Evolutionary conservation across 2,113 vertebrate genomes (phyloP).

Genomic region (Hydrolagus affinis): DNA sequence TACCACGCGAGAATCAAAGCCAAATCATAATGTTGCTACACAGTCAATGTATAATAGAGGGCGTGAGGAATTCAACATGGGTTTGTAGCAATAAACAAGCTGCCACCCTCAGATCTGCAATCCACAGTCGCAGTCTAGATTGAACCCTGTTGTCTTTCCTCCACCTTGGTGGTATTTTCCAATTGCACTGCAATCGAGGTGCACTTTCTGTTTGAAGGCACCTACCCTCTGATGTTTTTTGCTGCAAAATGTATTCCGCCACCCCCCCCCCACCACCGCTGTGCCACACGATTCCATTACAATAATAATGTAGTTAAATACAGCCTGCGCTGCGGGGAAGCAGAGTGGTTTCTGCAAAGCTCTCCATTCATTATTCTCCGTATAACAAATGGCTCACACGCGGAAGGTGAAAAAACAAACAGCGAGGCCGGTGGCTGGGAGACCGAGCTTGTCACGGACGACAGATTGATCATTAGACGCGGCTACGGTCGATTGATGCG

Average conservation of each 20-base stretch:
- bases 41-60: too few relatives aligned
- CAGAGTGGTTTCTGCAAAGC: not conserved
- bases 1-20: too few relatives aligned
- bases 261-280: too few relatives aligned
- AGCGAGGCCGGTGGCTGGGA: not conserved
- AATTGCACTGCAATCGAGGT: not conserved
- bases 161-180: not conserved
- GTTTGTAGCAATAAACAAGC: too few relatives aligned
- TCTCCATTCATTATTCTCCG: not conserved
- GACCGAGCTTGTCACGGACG: not conserved
- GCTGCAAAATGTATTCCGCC: too few relatives aligned
- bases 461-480: not conserved
- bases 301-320: too few relatives aligned
- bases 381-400: not conserved
- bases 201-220: too few relatives aligned
- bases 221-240: too few relatives aligned
- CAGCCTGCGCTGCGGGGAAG: not conserved
- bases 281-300: too few relatives aligned
- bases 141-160: not conserved
- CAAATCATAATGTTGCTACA: too few relatives aligned
- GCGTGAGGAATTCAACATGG: too few relatives aligned
- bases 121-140: not conserved
- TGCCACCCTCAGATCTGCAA: not conserved
- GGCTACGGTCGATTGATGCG: not conserved
- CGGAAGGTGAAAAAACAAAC: not conserved